Base-by-base conservation (phyloP, 2,888 invertebrate genomes). In the Crossocerus cetratus region DNA sequence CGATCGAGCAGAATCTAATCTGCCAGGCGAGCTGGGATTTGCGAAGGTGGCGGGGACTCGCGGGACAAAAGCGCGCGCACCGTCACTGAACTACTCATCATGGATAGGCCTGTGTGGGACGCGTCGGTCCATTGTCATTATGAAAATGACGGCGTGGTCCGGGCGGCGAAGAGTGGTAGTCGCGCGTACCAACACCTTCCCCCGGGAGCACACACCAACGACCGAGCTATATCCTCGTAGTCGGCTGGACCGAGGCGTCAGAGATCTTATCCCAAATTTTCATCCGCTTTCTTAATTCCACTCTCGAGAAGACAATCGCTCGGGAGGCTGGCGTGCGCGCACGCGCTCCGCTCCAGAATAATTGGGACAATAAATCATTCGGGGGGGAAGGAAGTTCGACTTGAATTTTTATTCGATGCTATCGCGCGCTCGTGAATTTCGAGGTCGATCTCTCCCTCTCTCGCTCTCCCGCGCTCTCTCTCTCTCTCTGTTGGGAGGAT, bases 81-180 rank as follows among this genome's bases (percentile, higher is more conserved):
- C 76, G 74, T 80, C 8, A 32, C 8, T 32, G 79, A 84, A 84
- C 77, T 85, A 78, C 81, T 83, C 84, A 84, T 85, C 84, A 77
- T 77, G 79, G 75, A 77, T 77, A 74, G 44, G 20, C 58, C 44
- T 77, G n/a, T 49, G 49, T 74, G 81, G 83, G 75, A 80, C 81
- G 55, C 64, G 78, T 56, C 72, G 68, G 58, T 72, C 82, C 77
- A 84, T 85, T 84, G 83, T 85, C 83, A 82, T 84, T 84, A 81
- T 84, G 84, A 83, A 84, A 85, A 83, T 84, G 72, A 83, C 73
- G 64, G 80, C 74, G 83, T 80, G 78, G 77, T 82, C 65, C 69
- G 73, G 23, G 63, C 49, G 65, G 42, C 60, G 64, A 81, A 81
- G 70, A 74, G 80, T 80, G 72, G 71, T 73, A 81, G 77, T 76